Conservation (phyloP, 2,888 invertebrate species). For the Neria commutata region DNA sequence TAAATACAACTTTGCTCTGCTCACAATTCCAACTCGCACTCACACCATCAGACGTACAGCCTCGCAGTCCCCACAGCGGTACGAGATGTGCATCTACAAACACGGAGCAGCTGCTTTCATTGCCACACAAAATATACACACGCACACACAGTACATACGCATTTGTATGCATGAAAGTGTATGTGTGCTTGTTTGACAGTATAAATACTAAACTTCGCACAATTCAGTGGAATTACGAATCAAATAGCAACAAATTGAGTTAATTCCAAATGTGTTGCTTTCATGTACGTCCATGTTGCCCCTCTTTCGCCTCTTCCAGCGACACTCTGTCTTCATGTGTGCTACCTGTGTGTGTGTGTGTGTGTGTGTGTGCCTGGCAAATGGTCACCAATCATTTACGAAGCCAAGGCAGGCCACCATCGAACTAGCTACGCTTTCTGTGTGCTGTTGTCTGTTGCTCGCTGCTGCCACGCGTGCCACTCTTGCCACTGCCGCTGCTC, state of each 20-base stretch:
- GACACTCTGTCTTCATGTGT: neutral
- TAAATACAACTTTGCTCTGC: too few relatives aligned
- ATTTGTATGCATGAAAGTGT: too few relatives aligned
- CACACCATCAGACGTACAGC: too few relatives aligned
- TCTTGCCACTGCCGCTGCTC: neutral
- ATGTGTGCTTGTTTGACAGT: too few relatives aligned
- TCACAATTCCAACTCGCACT: neutral
- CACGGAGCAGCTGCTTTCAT: too few relatives aligned
- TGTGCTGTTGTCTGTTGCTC: neutral
- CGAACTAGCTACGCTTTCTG: neutral
- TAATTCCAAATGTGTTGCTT: conserved; percentile 2
- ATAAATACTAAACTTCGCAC: neutral
- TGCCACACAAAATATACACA: too few relatives aligned
- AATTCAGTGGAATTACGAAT: conserved; percentile 8
- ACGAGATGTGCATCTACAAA: too few relatives aligned
- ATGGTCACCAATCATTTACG: conserved; percentile 1
- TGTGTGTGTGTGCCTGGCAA: neutral
- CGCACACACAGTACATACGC: too few relatives aligned
- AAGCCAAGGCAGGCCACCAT: neutral
- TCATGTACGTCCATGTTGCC: too few relatives aligned
- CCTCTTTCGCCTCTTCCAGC: too few relatives aligned
- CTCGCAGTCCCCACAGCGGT: too few relatives aligned
- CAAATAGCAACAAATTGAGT: conserved; percentile 7
- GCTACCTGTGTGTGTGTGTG: conserved; percentile 4
- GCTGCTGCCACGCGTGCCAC: too few relatives aligned